A percentile compares a stretch with the other conserved stretches of the same genome.
These are phyloP conservation scores for Thymelicus lineola DNA, from an alignment of 2,888 invertebrate genomes.

Conservation along the genomic window DNA sequence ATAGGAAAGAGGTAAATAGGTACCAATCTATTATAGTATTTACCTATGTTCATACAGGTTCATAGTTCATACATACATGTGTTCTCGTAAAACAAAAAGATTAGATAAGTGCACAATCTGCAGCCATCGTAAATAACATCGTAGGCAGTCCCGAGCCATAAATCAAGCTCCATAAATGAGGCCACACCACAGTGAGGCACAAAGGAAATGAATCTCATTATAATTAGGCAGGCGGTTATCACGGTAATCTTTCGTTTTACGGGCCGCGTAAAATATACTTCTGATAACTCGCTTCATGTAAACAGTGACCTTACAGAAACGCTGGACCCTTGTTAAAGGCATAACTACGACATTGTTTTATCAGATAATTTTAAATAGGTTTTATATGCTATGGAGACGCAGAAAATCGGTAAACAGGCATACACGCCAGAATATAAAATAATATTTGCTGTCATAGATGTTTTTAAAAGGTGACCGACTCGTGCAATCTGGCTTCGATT, in stretches of 20 bases:
- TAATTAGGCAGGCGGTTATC: constrained; percentile 50
- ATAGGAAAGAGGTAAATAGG: no score
- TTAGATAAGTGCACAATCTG: constrained; percentile 3
- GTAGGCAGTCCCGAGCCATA: constrained; percentile 8
- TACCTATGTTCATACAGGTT: no score
- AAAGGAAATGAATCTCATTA: constrained; percentile 50
- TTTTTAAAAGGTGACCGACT: no score
- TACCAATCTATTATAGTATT: no score
- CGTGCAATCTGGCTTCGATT: no score
- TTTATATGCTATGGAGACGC: constrained; percentile 25
- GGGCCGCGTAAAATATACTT: constrained; percentile 41
- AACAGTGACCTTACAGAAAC: constrained; percentile 40
- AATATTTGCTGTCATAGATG: no score
- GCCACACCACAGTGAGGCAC: constrained; percentile 38
- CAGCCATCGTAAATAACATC: constrained; percentile 15
- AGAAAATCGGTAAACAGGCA: background rate
- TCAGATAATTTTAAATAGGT: constrained; percentile 53
- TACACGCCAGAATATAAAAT: no score
- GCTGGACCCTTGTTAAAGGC: constrained; percentile 56
- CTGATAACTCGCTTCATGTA: constrained; percentile 36
- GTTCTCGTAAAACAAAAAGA: background rate
- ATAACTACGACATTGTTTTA: constrained; percentile 52
- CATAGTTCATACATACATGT: background rate
- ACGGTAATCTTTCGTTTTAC: constrained; percentile 45
- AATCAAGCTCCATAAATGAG: constrained; percentile 32